A percentile compares a stretch with the other conserved stretches of the same genome.
These are phyloP conservation scores for Diorhabda elongata DNA, from an alignment of 1,140 invertebrate genomes.

Conservation along the genomic window DNA sequence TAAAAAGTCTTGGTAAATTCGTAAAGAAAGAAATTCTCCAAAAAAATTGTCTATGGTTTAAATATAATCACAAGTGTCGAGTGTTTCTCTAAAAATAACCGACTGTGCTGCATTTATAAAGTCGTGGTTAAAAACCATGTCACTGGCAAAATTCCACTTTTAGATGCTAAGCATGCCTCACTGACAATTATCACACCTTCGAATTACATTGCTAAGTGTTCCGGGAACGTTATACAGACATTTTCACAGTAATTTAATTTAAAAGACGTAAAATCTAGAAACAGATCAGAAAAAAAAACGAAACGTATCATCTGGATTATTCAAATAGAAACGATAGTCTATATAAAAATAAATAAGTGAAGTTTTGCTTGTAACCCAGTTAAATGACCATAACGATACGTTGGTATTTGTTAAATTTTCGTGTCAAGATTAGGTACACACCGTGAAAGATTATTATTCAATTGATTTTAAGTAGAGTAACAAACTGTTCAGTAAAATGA, in stretches of 20 bases:
- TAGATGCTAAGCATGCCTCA: conserved; percentile 6
- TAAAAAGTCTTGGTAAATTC: neutral
- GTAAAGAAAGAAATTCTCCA: neutral
- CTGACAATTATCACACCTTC: conserved; percentile 17
- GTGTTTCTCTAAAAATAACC: conserved; percentile 24
- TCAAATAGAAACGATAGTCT: no score
- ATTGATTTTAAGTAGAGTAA: no score
- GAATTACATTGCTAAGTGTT: conserved; percentile 6
- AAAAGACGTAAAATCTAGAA: no score
- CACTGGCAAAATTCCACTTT: conserved; percentile 20
- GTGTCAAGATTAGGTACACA: no score
- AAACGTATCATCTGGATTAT: no score
- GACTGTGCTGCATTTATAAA: conserved; percentile 23
- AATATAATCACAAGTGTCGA: conserved; percentile 19
- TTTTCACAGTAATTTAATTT: neutral
- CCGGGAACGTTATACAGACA: neutral
- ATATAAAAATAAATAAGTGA: no score
- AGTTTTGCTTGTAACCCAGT: no score
- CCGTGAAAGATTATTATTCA: no score
- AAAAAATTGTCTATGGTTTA: neutral
- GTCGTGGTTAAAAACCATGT: conserved; percentile 17
- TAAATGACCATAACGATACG: no score
- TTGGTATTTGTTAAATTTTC: no score
- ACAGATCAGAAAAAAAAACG: no score
- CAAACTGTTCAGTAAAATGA: no score